Evolutionary conservation across 2,797 vertebrate genomes (phyloP).

Genomic region (Schizothorax lantsangensis): DNA sequence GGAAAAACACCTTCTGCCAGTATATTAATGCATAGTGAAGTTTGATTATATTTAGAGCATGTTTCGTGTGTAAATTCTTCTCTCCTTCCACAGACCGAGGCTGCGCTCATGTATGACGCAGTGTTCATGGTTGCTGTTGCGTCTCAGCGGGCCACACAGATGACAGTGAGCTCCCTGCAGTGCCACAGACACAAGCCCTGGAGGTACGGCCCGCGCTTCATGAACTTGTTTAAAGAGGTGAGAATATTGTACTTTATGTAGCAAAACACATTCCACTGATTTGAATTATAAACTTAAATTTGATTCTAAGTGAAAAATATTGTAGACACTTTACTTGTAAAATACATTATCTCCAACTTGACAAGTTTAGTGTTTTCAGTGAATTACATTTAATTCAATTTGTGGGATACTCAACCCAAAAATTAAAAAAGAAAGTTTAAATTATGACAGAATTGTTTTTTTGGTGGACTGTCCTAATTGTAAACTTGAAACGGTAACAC

Average conservation of each 20-base stretch:
- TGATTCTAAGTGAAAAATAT: not conserved
- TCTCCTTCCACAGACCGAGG: conserved; percentile 84
- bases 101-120: conserved; percentile 95
- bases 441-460: no score
- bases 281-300: not conserved
- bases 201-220: conserved; percentile 94
- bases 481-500: no score
- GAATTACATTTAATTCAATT: not conserved
- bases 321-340: not conserved
- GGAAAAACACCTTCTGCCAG: not conserved
- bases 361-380: not conserved
- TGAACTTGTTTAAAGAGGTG: conserved; percentile 96
- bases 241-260: conserved; percentile 59
- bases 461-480: no score
- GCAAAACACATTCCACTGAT: not conserved
- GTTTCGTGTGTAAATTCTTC: not conserved
- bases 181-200: conserved; percentile 97
- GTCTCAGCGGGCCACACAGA: conserved; percentile 90
- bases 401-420: no score
- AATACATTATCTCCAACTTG: not conserved
- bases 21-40: not conserved
- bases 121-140: conserved; percentile 93
- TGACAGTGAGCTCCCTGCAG: conserved; percentile 95
- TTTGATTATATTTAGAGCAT: not conserved
- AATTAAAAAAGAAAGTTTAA: no score